Evolutionary conservation across 1,140 invertebrate species (phyloP).

Genomic region (Drosophila asahinai): DNA sequence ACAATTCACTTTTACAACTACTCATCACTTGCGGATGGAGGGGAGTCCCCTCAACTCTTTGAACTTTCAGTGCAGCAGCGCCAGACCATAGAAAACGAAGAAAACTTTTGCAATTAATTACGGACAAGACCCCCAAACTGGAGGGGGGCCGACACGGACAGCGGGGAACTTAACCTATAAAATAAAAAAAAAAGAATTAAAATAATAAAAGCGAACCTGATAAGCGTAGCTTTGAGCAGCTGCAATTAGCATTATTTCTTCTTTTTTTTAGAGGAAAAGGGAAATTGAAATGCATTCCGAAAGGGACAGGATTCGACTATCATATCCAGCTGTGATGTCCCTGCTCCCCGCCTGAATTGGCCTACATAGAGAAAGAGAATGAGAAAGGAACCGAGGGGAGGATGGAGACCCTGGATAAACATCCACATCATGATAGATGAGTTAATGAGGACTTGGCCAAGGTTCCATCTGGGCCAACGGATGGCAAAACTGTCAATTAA

Average conservation of each 20-base stretch:
- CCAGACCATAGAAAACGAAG: conserved; percentile 32
- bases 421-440: conserved; percentile 58
- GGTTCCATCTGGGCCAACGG: conserved; percentile 30
- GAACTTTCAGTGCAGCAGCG: conserved; percentile 49
- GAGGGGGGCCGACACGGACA: conserved; percentile 5
- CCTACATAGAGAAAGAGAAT: conserved; percentile 49
- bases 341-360: conserved; percentile 31
- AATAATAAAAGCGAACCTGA: conserved; percentile 29
- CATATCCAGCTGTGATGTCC: conserved; percentile 36
- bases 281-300: conserved; percentile 52
- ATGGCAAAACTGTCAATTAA: conserved; percentile 63
- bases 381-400: background rate
- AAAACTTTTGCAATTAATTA: conserved; percentile 83
- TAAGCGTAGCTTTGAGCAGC: conserved; percentile 26
- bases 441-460: conserved; percentile 53
- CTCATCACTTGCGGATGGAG: conserved; percentile 41
- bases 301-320: conserved; percentile 3
- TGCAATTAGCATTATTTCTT: conserved; percentile 43
- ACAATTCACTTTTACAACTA: conserved; percentile 42
- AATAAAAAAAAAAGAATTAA: conserved; percentile 32
- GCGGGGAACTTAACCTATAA: conserved; percentile 26
- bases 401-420: conserved; percentile 13
- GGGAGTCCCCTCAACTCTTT: conserved; percentile 50
- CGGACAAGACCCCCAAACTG: conserved; percentile 53
- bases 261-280: conserved; percentile 29